Base-by-base conservation (phyloP, 1,140 invertebrate species). In the Nymphalis io region DNA sequence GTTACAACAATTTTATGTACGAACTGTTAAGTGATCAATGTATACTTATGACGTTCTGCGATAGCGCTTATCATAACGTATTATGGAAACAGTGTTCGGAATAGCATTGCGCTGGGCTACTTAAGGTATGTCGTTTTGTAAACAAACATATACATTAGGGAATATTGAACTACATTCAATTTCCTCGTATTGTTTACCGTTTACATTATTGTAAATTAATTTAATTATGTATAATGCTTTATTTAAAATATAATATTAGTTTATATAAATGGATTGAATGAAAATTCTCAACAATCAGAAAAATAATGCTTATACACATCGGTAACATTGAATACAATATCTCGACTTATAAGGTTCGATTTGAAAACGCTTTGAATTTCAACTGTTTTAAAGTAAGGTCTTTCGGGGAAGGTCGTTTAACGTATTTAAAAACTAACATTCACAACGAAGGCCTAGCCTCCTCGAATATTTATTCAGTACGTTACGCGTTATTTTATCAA, bases 51-150 rank as follows among this genome's bases (percentile, higher is more conserved):
- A 75, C 71, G 66, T 53, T 51, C 44, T 61, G 73, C 64, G 68
- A 67, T 60, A 40, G 53, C n/a, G 12, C 33, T 42, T 16, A 39
- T 60, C 48, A 40, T 53, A 65, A 51, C 59, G 57, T 55, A 60
- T 65, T 71, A 76, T 76, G 73, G 76, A 64, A 72, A 62, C 72
- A 73, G 62, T 74, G 72, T 76, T 58, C 72, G 69, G 73, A 74
- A 57, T 70, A 58, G 48, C 72, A 27, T 73, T 68, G 62, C 64
- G 64, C 73, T 78, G 72, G 55, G 62, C 69, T 72, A 73, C 68
- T 70, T 76, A 72, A 79, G 79, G 79, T 81, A 79, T 40, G 74
- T 73, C 16, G 21, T 46, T 44, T 18, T 46, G 38, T 46, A 60
- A 68, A 68, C 58, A 63, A 63, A 13, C 42, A 63, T 3, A 15